Percentiles rank a stretch among this genome's conserved stretches.
Conservation (phyloP, 2,797 vertebrate species). For the Malacoctenus gilli region DNA sequence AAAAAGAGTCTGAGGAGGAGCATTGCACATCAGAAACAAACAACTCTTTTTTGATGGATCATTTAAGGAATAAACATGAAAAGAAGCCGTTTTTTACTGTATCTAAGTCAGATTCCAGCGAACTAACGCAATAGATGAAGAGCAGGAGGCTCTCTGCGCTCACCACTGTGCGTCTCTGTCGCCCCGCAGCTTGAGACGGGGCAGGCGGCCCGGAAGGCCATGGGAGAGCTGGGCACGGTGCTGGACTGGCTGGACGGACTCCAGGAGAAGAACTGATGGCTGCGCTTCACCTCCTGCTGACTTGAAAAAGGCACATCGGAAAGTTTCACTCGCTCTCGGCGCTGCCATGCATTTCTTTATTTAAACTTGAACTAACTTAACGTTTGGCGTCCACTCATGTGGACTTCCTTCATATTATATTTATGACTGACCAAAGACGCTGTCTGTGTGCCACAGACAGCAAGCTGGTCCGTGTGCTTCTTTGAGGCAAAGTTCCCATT, state of each 20-base stretch:
- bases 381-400: not conserved
- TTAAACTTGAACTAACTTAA: constrained; percentile 42
- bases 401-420: constrained; percentile 36
- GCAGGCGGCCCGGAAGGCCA: constrained; percentile 73
- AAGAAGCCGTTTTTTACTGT: too few relatives aligned
- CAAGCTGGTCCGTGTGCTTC: not conserved
- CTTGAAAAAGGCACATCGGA: not conserved
- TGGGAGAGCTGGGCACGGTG: constrained; percentile 79
- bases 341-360: constrained; percentile 41
- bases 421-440: constrained; percentile 29
- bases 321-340: constrained; percentile 9
- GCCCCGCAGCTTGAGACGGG: constrained; percentile 63
- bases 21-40: too few relatives aligned
- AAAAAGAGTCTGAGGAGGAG: too few relatives aligned
- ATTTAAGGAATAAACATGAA: too few relatives aligned
- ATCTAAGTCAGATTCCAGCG: too few relatives aligned
- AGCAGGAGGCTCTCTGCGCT: too few relatives aligned
- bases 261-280: not conserved
- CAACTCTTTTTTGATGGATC: too few relatives aligned
- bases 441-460: constrained; percentile 15
- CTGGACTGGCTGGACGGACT: constrained; percentile 78
- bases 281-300: not conserved
- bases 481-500: too few relatives aligned
- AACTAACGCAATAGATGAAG: too few relatives aligned
- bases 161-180: not conserved